A percentile compares a stretch with the other conserved stretches of the same genome.
Evolutionary conservation across 2,113 vertebrate genomes (phyloP).

Genomic region (Poicephalus meyeri): DNA sequence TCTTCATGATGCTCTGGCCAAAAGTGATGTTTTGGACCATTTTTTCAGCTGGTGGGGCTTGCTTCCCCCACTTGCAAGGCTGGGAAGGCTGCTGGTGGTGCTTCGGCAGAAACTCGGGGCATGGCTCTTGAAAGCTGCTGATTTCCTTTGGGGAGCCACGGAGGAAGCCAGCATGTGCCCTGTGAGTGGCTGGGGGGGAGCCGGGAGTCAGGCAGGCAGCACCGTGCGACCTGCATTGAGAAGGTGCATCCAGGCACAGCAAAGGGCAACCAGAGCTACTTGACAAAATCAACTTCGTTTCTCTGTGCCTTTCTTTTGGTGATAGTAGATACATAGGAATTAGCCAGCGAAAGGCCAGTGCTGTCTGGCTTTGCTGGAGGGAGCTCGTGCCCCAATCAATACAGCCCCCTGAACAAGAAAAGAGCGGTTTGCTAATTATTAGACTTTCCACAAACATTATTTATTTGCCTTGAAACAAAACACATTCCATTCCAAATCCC

Average conservation of each 20-base stretch:
- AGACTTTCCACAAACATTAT: constrained; percentile 18
- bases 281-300: neutral
- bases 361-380: neutral
- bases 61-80: neutral
- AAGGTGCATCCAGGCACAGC: neutral
- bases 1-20: neutral
- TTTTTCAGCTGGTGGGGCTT: neutral
- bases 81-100: neutral
- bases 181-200: neutral
- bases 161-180: neutral
- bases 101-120: neutral
- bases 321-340: neutral
- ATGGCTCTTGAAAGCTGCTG: neutral
- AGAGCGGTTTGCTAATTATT: neutral
- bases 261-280: neutral
- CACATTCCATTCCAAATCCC: neutral
- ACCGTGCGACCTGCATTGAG: neutral
- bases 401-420: neutral
- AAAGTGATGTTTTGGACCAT: neutral
- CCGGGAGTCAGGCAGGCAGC: neutral
- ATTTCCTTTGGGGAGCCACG: neutral
- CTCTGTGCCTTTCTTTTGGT: neutral
- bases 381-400: neutral
- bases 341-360: neutral
- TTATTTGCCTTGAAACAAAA: constrained; percentile 32